These are phyloP conservation scores for Araneus ventricosus DNA, from an alignment of 1,140 invertebrate species.

Conservation along the genomic window DNA sequence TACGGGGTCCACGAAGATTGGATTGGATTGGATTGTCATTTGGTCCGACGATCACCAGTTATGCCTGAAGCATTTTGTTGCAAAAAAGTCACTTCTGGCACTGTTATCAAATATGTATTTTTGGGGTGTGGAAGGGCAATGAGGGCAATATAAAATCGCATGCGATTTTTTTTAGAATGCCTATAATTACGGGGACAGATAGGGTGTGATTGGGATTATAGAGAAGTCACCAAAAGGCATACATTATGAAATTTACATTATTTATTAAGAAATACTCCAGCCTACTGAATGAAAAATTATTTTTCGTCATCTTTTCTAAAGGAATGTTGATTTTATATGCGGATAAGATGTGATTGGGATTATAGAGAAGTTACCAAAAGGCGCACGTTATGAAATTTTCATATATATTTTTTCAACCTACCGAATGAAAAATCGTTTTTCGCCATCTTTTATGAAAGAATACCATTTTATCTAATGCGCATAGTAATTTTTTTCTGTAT, in stretches of 20 bases:
- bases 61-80: background rate
- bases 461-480: no score
- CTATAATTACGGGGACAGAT: background rate
- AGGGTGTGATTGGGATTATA: background rate
- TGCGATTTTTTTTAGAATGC: background rate
- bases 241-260: background rate
- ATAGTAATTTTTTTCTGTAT: no score
- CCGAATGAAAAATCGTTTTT: no score
- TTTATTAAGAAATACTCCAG: background rate
- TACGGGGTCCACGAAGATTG: background rate
- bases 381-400: no score
- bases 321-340: no score
- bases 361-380: no score
- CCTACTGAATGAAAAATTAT: background rate
- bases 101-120: background rate
- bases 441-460: no score
- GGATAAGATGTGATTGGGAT: no score
- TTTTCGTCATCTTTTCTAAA: no score
- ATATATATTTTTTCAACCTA: no score
- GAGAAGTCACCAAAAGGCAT: background rate
- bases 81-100: background rate
- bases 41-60: background rate
- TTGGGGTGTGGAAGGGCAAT: background rate
- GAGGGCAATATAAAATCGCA: background rate
- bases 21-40: constrained; percentile 29